Percentiles rank a stretch among this genome's conserved stretches.
phyloP scores from a whole-genome alignment of 2,797 vertebrate genomes.

The Falco peregrinus region DNA sequence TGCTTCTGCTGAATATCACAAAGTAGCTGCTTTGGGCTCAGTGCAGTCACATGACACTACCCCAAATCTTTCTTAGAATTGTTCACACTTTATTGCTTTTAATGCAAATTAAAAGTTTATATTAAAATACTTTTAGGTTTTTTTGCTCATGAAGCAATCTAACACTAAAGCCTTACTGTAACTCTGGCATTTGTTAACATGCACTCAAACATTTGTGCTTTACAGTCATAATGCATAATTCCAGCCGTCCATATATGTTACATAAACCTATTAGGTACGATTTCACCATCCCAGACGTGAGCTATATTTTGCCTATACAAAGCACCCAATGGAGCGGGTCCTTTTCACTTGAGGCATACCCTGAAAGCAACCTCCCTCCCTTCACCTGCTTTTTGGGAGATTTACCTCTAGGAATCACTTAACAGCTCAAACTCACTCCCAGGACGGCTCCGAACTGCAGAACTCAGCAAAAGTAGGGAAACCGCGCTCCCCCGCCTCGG shows the following conservation, averaged over 20 bases:
- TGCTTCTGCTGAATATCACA: accelerated
- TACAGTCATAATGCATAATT: accelerated
- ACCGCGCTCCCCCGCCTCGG: accelerated
- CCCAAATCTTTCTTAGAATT: not conserved
- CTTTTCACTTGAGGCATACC: accelerated
- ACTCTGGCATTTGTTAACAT: too few species aligned
- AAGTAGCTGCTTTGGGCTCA: not conserved
- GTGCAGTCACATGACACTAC: not conserved
- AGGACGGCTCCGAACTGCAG: accelerated
- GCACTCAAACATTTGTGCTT: not conserved
- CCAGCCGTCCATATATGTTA: accelerated
- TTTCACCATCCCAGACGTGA: accelerated
- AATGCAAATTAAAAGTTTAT: not conserved
- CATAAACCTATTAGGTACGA: accelerated
- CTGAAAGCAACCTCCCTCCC: not conserved
- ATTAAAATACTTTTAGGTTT: accelerated
- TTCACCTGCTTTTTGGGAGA: accelerated
- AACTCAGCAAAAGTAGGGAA: accelerated
- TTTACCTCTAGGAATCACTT: not conserved
- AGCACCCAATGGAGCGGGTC: accelerated
- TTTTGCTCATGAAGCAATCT: not conserved
- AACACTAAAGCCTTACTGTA: not conserved
- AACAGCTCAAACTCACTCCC: accelerated
- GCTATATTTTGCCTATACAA: not conserved
- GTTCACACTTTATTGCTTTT: not conserved